Evolutionary conservation across 2,797 vertebrate species (phyloP).

Genomic region (Dipus sagitta): DNA sequence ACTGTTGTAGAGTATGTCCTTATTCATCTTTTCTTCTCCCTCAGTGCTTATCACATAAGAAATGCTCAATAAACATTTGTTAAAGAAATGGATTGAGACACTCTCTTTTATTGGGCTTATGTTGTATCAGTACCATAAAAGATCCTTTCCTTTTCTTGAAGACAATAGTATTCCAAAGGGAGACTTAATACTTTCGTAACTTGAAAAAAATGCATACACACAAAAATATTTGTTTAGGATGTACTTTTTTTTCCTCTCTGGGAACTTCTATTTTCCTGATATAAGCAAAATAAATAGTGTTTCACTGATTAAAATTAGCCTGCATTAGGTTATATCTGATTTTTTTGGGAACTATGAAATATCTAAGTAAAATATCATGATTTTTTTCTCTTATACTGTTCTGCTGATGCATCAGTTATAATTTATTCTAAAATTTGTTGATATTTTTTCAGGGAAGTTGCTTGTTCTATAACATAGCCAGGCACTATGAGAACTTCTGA

Average conservation of each 20-base stretch:
- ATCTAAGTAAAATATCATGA: background rate
- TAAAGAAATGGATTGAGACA: constrained; percentile 64
- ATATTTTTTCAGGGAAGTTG: background rate
- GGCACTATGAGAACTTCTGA: background rate
- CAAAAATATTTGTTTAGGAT: constrained; percentile 1
- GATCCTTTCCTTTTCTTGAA: background rate
- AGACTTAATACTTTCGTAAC: constrained; percentile 66
- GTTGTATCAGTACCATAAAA: constrained; percentile 41
- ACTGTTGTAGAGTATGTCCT: background rate
- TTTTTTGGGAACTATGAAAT: constrained; percentile 55
- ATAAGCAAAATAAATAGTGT: background rate
- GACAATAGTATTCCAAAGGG: constrained; percentile 57
- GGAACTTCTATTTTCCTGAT: constrained; percentile 14
- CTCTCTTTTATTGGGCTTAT: constrained; percentile 16
- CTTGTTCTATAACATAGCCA: background rate
- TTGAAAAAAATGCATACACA: constrained; percentile 31
- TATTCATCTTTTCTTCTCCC: constrained; percentile 42
- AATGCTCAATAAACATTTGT: constrained; percentile 63
- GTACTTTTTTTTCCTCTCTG: constrained; percentile 36
- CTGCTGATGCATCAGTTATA: background rate
- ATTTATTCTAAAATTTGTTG: background rate
- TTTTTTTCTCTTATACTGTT: constrained; percentile 8
- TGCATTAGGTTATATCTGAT: constrained; percentile 41
- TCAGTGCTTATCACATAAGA: constrained; percentile 22
- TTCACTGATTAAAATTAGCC: constrained; percentile 43